These are phyloP conservation scores for Falco biarmicus DNA, from an alignment of 2,797 vertebrate genomes.

Conservation along the genomic window DNA sequence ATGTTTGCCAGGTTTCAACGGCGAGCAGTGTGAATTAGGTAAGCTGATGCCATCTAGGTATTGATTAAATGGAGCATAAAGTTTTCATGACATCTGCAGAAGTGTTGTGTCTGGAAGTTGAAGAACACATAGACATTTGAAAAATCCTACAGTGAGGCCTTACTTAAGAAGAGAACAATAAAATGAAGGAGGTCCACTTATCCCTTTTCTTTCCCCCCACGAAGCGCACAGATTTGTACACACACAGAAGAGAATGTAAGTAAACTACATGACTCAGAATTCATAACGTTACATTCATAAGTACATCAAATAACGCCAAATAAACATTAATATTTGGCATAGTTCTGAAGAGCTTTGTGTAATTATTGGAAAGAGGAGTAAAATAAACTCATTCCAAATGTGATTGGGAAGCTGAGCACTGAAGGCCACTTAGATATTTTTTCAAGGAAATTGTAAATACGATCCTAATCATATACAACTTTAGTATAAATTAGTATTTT, in stretches of 20 bases:
- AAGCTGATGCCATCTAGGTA: constrained; percentile 17
- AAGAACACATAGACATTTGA: neutral
- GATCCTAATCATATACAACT: neutral
- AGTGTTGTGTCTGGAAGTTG: neutral
- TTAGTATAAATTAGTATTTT: neutral
- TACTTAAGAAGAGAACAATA: neutral
- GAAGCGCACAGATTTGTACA: neutral
- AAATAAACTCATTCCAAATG: neutral
- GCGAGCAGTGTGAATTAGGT: constrained; percentile 93
- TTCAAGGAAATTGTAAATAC: neutral
- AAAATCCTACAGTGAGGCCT: neutral
- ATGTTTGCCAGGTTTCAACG: constrained; percentile 90
- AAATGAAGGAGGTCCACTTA: neutral
- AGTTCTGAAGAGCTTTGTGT: neutral
- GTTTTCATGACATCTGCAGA: neutral
- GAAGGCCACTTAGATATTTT: neutral
- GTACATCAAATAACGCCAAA: neutral
- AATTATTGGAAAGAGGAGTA: neutral
- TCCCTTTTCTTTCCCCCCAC: neutral
- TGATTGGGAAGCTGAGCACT: neutral
- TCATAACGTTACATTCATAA: neutral
- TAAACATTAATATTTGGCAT: neutral
- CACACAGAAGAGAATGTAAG: neutral
- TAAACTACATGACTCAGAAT: neutral
- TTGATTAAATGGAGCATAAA: neutral